A percentile compares a stretch with the other conserved stretches of the same genome.
These are phyloP conservation scores for Bellardia bayeri DNA, from an alignment of 2,888 invertebrate genomes.

Conservation along the genomic window DNA sequence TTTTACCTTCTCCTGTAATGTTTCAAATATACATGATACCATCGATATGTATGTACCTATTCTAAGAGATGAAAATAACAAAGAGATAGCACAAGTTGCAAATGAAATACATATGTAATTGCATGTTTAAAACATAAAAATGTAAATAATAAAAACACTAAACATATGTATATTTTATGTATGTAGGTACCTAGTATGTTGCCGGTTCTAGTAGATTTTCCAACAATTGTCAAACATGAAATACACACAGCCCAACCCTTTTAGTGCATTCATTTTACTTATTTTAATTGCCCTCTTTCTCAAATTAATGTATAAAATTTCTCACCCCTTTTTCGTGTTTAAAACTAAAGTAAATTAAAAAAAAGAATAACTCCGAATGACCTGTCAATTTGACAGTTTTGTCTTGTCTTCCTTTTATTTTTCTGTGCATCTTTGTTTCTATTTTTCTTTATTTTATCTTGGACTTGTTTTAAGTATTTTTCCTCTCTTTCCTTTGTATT, in stretches of 20 bases:
- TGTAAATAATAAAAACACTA: neutral
- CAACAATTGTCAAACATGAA: constrained; percentile 17
- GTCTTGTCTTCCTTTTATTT: constrained; percentile 1
- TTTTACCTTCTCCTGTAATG: too few species aligned
- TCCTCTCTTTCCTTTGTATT: constrained; percentile 10
- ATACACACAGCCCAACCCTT: constrained; percentile 23
- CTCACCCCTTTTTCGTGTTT: constrained; percentile 32
- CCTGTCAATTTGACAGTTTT: constrained; percentile 44
- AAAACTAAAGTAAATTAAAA: neutral
- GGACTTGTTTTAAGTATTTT: constrained; percentile 13
- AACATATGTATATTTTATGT: neutral
- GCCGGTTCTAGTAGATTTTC: constrained; percentile 8
- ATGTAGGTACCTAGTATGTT: neutral
- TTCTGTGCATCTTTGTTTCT: neutral
- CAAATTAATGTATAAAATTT: neutral
- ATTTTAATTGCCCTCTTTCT: constrained; percentile 22
- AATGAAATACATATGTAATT: constrained; percentile 26
- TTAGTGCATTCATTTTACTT: neutral
- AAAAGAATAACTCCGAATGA: constrained; percentile 1
- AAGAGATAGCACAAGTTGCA: constrained; percentile 27
- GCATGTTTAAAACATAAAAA: constrained; percentile 42
- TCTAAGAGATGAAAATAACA: neutral
- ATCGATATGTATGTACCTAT: neutral
- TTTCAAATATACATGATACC: too few species aligned
- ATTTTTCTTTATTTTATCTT: neutral